Percentiles rank a stretch among this genome's conserved stretches.
phyloP scores from a whole-genome alignment of 2,888 invertebrate genomes.

The Iphiclides podalirius region DNA sequence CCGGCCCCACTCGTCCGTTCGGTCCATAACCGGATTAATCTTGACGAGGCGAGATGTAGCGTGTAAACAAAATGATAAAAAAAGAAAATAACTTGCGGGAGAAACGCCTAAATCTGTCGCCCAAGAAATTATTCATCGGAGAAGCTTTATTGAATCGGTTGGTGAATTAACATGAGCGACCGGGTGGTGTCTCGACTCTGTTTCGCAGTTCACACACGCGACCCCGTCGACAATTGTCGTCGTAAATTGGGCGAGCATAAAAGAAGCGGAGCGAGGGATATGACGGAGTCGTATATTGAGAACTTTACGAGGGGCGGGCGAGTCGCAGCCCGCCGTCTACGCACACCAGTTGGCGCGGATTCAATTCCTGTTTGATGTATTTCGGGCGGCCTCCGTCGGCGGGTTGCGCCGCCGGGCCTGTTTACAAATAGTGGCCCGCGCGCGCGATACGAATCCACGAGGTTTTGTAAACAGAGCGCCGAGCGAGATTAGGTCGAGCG shows the following conservation, averaged over 20 bases:
- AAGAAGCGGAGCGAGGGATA: constrained; percentile 58
- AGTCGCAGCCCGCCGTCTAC: constrained; percentile 69
- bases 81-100: too few relatives aligned
- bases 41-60: too few relatives aligned
- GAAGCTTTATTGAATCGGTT: too few relatives aligned
- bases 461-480: constrained; percentile 71
- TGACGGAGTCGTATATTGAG: constrained; percentile 68
- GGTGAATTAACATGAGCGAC: too few relatives aligned
- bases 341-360: constrained; percentile 73
- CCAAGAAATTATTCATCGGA: too few relatives aligned
- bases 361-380: constrained; percentile 77
- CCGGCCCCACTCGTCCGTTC: too few relatives aligned
- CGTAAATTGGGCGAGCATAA: constrained; percentile 46
- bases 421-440: constrained; percentile 77
- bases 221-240: constrained; percentile 35
- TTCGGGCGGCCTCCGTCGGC: constrained; percentile 65
- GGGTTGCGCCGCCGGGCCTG: constrained; percentile 58
- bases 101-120: too few relatives aligned
- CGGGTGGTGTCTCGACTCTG: too few relatives aligned
- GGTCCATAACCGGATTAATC: too few relatives aligned
- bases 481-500: constrained; percentile 59
- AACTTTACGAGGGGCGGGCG: constrained; percentile 66
- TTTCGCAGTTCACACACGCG: too few relatives aligned
- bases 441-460: constrained; percentile 67
- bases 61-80: too few relatives aligned